Base-by-base conservation (phyloP, 2,888 invertebrate species). In the Nymphalis urticae region DNA sequence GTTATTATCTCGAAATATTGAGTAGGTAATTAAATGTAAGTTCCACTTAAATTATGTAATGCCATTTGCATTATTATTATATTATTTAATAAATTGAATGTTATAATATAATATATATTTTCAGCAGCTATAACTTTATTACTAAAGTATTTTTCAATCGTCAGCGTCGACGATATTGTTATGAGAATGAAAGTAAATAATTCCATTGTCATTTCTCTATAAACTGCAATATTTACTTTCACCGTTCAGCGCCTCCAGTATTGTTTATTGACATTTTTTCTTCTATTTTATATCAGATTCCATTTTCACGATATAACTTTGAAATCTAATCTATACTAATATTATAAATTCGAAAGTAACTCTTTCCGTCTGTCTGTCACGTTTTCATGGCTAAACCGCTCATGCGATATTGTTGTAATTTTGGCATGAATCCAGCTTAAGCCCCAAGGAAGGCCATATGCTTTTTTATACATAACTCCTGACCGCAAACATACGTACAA, bases 101-200 rank as follows among this genome's bases (percentile, higher is more conserved):
- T 42, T 42, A 13, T 13, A 13, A 42, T 13, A 42, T 42, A 13
- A 42, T 42, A 42, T 42, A 9, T 42, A 13, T 42, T 42, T 13
- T n/a, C n/a, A 42, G 42, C 42, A 13, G 13, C 13, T 9, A 13
- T 42, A 42, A n/a, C 36, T 13, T 13, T 61, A 62, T 47, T 27
- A 19, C 27, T 48, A 24, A 61, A 27, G 24, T 61, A 48, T 48
- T 48, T 48, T 17, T 17, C 50, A 17, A 50, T 50, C 8, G 27
- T 6, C 24, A 48, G 48, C 16, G 17, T 17, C 50, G 19, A 51
- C 50, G 21, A 61, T 48, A 48, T 48, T 32, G n/a, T 62, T 32
- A 32, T 32, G 50, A 62, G 50, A 62, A 62, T n/a, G 62, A 62
- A 62, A 62, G 62, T 32, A 62, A 50, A 50, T 50, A 19, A 48